Evolutionary conservation across 2,797 vertebrate species (phyloP), one percentile per base, ranked within the genome.

Genomic region (Trachops cirrhosus): DNA sequence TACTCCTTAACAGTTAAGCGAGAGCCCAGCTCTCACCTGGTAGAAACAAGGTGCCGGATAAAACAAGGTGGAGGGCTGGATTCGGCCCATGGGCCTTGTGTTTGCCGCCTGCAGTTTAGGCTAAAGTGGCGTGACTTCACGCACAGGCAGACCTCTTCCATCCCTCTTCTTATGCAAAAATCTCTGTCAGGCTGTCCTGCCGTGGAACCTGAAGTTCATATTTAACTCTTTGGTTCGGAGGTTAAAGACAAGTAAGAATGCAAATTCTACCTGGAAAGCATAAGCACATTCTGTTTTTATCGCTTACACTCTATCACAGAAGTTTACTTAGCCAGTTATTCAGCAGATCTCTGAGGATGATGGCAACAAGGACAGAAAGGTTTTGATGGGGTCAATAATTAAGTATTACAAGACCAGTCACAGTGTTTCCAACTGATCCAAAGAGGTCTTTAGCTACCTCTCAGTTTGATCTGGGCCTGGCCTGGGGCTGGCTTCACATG

Each of bases 401-500:
- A 50, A 52, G 19, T 52, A 64, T 32, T 64, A 16, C 5, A 26
- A 24, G 21, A 52, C 6, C 6, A 9, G 5, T 57, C 16, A 26
- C 6, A 24, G 37, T 57, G 1, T 73, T 92, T 74, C 29, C 5
- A 75, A 57, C 10, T 85, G 73, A 70, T 87, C 48, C 26, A n/a
- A 44, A 46, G 89, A 54, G 62, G 14, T 80, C 82, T 74, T 88
- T 1, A 86, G 83, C 50, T 77, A 8, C 84, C 90, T 92, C 90
- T 75, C 64, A 29, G 87, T 87, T 92, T 93, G 95, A 93, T 94
- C 39, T 57, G 22, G 15, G 74, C 46, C 44, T 77, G 85, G 67
- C 54, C 57, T 57, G 74, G 34, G 90, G 57, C 83, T 78, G 12
- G 57, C 57, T 95, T 75, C 95, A 94, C 70, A 89, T 80, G 93